Percentiles rank a stretch among this genome's conserved stretches.
Conservation (phyloP, 1,140 invertebrate species). For the Gryllus bimaculatus region DNA sequence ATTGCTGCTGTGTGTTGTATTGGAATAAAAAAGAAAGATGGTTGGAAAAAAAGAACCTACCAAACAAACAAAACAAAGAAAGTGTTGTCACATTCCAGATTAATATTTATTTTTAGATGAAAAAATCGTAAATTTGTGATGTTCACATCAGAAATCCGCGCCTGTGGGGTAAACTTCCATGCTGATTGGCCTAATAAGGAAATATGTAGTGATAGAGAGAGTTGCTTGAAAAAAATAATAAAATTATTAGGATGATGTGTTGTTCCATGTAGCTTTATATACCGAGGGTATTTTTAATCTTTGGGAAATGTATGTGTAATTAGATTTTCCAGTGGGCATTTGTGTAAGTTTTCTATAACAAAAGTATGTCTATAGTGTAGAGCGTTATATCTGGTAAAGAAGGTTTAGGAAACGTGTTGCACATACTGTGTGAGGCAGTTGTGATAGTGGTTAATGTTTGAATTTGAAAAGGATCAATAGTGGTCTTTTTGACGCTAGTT, state of each 20-base stretch:
- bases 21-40: too few relatives aligned
- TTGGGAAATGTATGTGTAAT: neutral
- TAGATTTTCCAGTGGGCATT: slow-evolving; percentile 1
- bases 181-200: neutral
- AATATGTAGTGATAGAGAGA: neutral
- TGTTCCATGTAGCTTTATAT: neutral
- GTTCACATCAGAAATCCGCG: neutral
- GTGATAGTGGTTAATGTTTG: too few relatives aligned
- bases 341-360: neutral
- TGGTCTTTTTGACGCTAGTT: too few relatives aligned
- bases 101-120: slow-evolving; percentile 2
- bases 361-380: neutral
- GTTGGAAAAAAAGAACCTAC: too few relatives aligned
- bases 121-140: neutral
- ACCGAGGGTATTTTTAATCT: neutral
- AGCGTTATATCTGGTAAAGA: neutral
- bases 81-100: slow-evolving; percentile 1
- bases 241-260: neutral
- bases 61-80: neutral
- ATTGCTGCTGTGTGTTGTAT: too few relatives aligned
- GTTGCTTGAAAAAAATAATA: neutral
- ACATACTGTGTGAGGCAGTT: too few relatives aligned
- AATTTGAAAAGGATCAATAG: too few relatives aligned
- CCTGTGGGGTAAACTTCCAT: neutral
- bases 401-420: too few relatives aligned